Percentiles rank a stretch among this genome's conserved stretches.
Evolutionary conservation across 2,797 vertebrate genomes (phyloP).

Genomic region (Protosalanx chinensis): DNA sequence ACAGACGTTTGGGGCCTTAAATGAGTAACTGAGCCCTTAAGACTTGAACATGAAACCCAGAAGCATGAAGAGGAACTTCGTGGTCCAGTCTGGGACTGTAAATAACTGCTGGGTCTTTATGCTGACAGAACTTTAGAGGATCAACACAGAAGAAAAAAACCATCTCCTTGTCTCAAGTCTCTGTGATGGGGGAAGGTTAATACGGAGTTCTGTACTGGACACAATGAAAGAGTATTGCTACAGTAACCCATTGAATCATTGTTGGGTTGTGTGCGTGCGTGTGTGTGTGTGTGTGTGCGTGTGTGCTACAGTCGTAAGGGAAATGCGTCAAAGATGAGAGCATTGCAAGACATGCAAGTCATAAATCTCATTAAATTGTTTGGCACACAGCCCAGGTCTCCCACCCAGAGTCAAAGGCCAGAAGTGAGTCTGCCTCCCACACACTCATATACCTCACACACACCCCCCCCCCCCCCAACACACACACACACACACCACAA

Average conservation of each 20-base stretch:
- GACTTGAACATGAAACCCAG: background rate
- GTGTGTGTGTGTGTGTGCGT: background rate
- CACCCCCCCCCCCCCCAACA: too few relatives aligned
- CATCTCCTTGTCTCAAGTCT: background rate
- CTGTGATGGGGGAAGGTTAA: background rate
- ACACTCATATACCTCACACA: slow-evolving; percentile 5
- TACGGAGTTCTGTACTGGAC: background rate
- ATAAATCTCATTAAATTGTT: slow-evolving; percentile 56
- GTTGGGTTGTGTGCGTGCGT: background rate
- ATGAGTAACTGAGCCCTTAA: background rate
- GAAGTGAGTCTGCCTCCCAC: background rate
- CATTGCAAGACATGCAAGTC: slow-evolving; percentile 45
- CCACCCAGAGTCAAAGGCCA: slow-evolving; percentile 51
- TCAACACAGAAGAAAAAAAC: background rate
- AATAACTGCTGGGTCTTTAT: background rate
- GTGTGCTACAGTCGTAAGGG: slow-evolving; percentile 4
- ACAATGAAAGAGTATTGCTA: slow-evolving; percentile 3
- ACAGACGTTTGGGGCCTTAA: background rate
- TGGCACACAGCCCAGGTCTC: slow-evolving; percentile 51
- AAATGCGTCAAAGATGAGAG: slow-evolving; percentile 42
- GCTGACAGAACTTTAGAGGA: background rate
- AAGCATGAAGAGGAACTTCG: background rate
- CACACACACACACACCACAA: background rate
- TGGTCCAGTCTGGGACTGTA: background rate
- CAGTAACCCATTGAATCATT: background rate